A percentile compares a stretch with the other conserved stretches of the same genome.
Evolutionary conservation across 1,140 invertebrate genomes (phyloP).

Genomic region (Halyomorpha halys): DNA sequence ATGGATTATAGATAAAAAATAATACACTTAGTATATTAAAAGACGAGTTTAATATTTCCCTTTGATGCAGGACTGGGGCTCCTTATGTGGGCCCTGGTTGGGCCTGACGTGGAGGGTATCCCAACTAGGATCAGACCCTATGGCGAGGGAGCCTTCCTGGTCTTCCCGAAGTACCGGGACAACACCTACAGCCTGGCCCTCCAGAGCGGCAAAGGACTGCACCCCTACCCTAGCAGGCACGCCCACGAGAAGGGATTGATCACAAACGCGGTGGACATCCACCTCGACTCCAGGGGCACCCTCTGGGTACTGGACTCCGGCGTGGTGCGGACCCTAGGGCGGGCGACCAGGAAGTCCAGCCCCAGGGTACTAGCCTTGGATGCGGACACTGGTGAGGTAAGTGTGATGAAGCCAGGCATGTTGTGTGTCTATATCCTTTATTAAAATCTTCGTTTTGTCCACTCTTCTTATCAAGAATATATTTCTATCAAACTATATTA

Average conservation of each 20-base stretch:
- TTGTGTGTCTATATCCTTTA: too few species aligned
- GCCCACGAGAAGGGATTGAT: conserved; percentile 43
- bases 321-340: conserved; percentile 43
- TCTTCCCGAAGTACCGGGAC: conserved; percentile 37
- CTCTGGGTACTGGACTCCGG: conserved; percentile 52
- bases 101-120: conserved; percentile 11
- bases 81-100: conserved; percentile 6
- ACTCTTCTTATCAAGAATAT: too few species aligned
- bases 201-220: conserved; percentile 38
- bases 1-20: too few species aligned
- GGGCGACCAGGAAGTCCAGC: conserved; percentile 37
- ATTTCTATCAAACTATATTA: too few species aligned
- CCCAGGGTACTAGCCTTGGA: conserved; percentile 48
- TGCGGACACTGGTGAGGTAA: conserved; percentile 32
- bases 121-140: conserved; percentile 19
- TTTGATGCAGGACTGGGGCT: background rate
- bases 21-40: too few species aligned
- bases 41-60: too few species aligned
- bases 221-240: conserved; percentile 49
- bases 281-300: conserved; percentile 41
- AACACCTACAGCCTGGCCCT: conserved; percentile 43
- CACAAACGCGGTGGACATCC: conserved; percentile 43
- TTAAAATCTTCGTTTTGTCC: too few species aligned
- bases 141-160: conserved; percentile 10
- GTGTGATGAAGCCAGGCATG: too few species aligned